Conservation (phyloP, 2,113 vertebrate species). For the Microcebus lehilahytsara region DNA sequence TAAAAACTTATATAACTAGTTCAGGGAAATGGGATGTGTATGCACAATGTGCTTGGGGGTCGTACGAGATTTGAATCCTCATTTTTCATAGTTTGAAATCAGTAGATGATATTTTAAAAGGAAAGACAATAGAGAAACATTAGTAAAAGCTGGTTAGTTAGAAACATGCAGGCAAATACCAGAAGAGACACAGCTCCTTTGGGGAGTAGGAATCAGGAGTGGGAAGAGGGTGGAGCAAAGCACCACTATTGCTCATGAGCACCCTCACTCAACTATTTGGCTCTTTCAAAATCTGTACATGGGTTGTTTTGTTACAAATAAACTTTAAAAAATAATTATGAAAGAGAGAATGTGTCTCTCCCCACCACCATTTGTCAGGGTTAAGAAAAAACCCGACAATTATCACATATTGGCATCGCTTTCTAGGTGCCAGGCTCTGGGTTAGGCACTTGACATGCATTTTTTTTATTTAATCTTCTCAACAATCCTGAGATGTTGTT, state of each 20-base stretch:
- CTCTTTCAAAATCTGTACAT: neutral
- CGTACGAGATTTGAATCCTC: neutral
- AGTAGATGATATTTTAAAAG: neutral
- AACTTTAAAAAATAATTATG: neutral
- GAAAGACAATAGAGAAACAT: neutral
- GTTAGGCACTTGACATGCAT: neutral
- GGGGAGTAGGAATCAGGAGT: neutral
- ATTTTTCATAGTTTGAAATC: neutral
- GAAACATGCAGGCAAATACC: neutral
- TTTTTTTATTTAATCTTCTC: neutral
- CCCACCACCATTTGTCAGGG: neutral
- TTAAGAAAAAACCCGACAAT: neutral
- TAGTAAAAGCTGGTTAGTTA: neutral
- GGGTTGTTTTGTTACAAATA: neutral
- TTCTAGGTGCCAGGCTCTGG: neutral
- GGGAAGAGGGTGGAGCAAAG: neutral
- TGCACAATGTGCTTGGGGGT: rapidly evolving
- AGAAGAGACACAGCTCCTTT: neutral
- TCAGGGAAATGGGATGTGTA: neutral
- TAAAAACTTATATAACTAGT: neutral
- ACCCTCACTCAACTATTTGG: neutral
- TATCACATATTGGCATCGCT: neutral
- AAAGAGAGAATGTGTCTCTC: neutral
- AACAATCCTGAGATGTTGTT: neutral
- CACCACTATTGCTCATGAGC: neutral